Base-by-base conservation (phyloP, 2,797 vertebrate species). In the Myripristis murdjan region DNA sequence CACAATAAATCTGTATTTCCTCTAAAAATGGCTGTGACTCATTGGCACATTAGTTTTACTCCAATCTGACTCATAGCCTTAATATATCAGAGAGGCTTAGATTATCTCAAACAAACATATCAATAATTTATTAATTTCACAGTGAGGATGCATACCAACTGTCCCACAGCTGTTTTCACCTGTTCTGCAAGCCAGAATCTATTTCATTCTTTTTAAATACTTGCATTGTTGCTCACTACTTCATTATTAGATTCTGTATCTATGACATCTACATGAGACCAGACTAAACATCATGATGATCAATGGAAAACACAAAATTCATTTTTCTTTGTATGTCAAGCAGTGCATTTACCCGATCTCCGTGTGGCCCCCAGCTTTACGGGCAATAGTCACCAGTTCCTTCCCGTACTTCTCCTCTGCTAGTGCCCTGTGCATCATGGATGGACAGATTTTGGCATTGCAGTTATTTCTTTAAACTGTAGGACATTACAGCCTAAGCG, bases 341-440 rank as follows among this genome's bases (percentile, higher is more conserved):
- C 4, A 0, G 0, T 24, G 6, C 46, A 7, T 90, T 94, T 92
- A 99, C 98, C 97, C 95, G 90, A 97, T 96, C 93, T 98, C 98
- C 1, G 91, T 92, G 54, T 96, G 94, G 71, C 97, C 97, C 16
- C 95, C 96, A 14, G 96, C 95, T 87, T 97, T 99, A 54, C 94
- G 95, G 23, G 96, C 96, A 0, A 99, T 98, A 37, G 94, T 95
- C 70, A 99, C 87, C 86, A 99, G 81, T 71, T 99, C 97, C 77
- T 97, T 98, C 26, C 98, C 98, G 0, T 99, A 99, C 62, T 92
- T 95, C 80, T 99, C 98, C 85, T 99, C 98, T 15, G 97, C 97
- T 26, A 95, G 91, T 0, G 96, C 96, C 92, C 98, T 99, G 92
- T 60, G 49, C 10, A 23, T 20, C 31, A 54, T 1, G 71, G 0